Evolutionary conservation across 2,797 vertebrate species (phyloP).

Genomic region (Gephyroberyx darwinii): DNA sequence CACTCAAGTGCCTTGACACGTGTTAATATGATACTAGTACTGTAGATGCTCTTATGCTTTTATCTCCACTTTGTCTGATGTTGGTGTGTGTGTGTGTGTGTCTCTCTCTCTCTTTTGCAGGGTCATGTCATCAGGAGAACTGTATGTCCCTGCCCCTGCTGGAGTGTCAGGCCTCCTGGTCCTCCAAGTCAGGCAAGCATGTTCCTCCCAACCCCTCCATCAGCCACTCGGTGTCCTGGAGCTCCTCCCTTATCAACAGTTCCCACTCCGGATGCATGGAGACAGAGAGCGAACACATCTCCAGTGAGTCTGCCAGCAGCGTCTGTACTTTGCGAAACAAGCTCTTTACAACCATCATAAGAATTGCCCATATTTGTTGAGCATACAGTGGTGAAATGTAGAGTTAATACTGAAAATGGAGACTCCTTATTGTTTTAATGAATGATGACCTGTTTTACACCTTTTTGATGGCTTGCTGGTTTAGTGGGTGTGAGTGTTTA

Average conservation of each 20-base stretch:
- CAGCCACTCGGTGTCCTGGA: slow-evolving; percentile 71
- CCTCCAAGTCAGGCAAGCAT: slow-evolving; percentile 33
- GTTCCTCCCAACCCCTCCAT: slow-evolving; percentile 45
- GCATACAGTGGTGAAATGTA: too few species aligned
- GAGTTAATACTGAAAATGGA: slow-evolving; percentile 1
- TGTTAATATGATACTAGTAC: not conserved
- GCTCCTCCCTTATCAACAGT: slow-evolving; percentile 57
- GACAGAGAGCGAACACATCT: slow-evolving; percentile 49
- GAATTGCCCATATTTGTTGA: not conserved
- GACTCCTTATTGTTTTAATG: not conserved
- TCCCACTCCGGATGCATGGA: slow-evolving; percentile 53
- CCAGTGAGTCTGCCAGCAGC: slow-evolving; percentile 60
- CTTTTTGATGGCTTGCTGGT: not conserved
- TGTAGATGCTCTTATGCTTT: not conserved
- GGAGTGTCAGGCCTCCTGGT: slow-evolving; percentile 49
- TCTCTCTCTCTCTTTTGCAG: slow-evolving; percentile 64
- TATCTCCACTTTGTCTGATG: not conserved
- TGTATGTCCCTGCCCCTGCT: slow-evolving; percentile 62
- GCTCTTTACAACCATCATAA: not conserved
- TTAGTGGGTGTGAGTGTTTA: not conserved
- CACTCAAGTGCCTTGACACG: too few species aligned
- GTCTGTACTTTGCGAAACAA: not conserved
- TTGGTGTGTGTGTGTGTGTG: not conserved
- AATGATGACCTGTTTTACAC: not conserved
- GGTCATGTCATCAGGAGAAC: slow-evolving; percentile 65